Evolutionary conservation across 1,140 invertebrate genomes (phyloP), one percentile per base, ranked within the genome.

Genomic region (Gonatopus flavifemur): DNA sequence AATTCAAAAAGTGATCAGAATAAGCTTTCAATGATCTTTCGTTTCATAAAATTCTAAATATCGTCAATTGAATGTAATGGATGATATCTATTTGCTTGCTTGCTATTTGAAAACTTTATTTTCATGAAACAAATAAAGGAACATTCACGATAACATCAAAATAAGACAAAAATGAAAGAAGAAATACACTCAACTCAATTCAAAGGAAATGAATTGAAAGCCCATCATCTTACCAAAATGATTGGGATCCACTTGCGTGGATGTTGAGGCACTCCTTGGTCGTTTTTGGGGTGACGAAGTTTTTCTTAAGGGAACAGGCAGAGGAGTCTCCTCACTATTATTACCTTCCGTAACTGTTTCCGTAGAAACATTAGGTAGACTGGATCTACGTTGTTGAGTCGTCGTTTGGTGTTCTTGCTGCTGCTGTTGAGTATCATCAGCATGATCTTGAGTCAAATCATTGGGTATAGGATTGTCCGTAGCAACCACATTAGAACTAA

Each of bases 211-310:
- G 28, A 28, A 30, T 33, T 32, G 40, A 44, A 42, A n/a, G n/a
- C n/a, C n/a, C n/a, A n/a, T n/a, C n/a, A n/a, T n/a, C 78, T 80
- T 76, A 90, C 88, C 88, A 67, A 90, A 90, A 78, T 90, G 86
- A 81, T 87, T 88, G 32, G 86, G 84, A 70, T 90, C 88, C 45
- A 89, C 88, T 82, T 89, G 88, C 13, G 87, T 89, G 45, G 86
- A 88, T 18, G 87, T 89, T 30, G 86, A 88, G 54, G 86, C 85
- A 79, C 86, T 88, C 68, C 85, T 79, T 52, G 86, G 86, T 75
- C 86, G 76, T 72, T 86, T 86, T 38, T 83, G 81, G 22, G 83
- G 84, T 41, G 77, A 78, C 49, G 70, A 74, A 55, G 57, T 74
- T 60, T 63, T 76, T 64, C 57, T 54, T 60, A 59, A 55, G 13